Evolutionary conservation across 2,113 vertebrate species (phyloP).

Genomic region (Cheirogaleus medius): DNA sequence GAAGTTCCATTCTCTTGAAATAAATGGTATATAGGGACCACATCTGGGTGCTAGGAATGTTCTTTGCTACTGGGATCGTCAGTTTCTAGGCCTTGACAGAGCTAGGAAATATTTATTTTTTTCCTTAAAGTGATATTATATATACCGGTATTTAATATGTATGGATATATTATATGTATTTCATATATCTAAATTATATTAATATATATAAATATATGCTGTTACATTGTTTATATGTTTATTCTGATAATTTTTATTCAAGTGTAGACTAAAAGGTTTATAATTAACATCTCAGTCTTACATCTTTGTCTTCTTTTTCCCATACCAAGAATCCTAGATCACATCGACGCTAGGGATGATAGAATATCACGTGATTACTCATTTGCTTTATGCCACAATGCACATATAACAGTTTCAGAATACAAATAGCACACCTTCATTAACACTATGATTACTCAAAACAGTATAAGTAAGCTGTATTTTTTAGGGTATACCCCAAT

Average conservation of each 20-base stretch:
- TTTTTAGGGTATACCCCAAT: background rate
- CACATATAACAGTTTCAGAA: background rate
- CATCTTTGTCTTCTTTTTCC: background rate
- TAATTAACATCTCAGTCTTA: background rate
- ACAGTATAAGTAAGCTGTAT: background rate
- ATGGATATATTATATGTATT: background rate
- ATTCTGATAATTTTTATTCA: background rate
- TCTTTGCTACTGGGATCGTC: background rate
- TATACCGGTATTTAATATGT: background rate
- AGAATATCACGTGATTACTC: background rate
- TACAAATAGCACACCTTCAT: background rate
- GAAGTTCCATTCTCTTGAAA: background rate
- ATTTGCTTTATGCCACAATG: background rate
- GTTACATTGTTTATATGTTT: background rate
- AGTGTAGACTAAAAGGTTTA: background rate
- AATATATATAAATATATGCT: background rate
- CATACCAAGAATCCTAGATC: background rate
- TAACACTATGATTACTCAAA: background rate
- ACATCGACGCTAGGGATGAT: background rate
- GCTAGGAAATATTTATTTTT: slow-evolving; percentile 8
- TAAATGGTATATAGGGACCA: background rate
- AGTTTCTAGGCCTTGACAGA: background rate
- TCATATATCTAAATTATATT: background rate
- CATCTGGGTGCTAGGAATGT: background rate
- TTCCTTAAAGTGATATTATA: background rate